A percentile compares a stretch with the other conserved stretches of the same genome.
Conservation (phyloP, 2,113 vertebrate species). For the Gorilla gorilla region DNA sequence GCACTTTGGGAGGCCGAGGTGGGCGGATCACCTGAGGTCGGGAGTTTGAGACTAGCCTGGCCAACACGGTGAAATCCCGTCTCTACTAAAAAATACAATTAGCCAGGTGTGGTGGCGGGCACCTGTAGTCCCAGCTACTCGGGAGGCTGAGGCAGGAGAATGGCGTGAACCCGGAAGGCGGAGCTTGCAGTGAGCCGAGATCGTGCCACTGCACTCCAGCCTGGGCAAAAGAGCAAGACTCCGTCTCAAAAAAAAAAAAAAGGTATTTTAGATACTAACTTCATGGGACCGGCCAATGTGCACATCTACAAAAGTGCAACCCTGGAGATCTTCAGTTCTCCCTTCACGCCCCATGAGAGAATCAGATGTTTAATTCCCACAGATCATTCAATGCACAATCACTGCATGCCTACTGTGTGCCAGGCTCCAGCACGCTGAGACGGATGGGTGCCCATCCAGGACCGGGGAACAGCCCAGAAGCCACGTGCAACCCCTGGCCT, state of each 20-base stretch:
- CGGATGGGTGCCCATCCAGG: accelerated
- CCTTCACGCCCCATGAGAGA: background rate
- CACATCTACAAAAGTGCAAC: background rate
- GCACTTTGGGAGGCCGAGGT: too few relatives aligned
- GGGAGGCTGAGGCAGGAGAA: too few relatives aligned
- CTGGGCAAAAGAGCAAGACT: too few relatives aligned
- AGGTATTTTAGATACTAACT: background rate
- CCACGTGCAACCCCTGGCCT: background rate
- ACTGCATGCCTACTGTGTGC: background rate
- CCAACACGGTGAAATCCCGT: accelerated
- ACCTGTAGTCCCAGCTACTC: too few relatives aligned
- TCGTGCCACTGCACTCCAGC: too few relatives aligned
- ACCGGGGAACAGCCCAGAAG: background rate
- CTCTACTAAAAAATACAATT: too few relatives aligned
- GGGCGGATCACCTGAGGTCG: too few relatives aligned
- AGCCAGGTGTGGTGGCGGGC: accelerated
- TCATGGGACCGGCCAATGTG: accelerated
- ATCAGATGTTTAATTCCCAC: accelerated
- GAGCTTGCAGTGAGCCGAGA: too few relatives aligned
- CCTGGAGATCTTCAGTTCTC: too few relatives aligned
- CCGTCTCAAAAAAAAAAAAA: too few relatives aligned
- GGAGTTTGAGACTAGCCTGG: too few relatives aligned
- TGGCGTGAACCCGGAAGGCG: too few relatives aligned
- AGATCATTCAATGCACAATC: accelerated
- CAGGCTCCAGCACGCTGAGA: background rate